These are phyloP conservation scores for Propithecus deckenii DNA, from an alignment of 2,797 vertebrate species.

Conservation along the genomic window DNA sequence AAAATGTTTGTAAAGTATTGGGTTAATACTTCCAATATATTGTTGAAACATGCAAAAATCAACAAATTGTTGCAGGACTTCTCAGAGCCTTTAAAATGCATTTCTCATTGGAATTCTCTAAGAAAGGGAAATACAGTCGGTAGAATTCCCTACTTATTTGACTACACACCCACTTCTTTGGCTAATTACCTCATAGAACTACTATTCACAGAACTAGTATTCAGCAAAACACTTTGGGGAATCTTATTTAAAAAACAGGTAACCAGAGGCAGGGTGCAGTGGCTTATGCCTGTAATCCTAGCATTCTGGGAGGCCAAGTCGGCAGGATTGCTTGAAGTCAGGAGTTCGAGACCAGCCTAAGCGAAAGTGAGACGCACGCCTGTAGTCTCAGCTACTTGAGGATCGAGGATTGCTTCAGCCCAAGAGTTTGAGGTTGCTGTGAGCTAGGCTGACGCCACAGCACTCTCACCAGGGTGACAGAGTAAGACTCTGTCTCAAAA, in stretches of 20 bases:
- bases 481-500: too few relatives aligned
- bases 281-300: too few relatives aligned
- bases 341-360: too few relatives aligned
- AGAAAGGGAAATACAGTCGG: not conserved
- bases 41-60: not conserved
- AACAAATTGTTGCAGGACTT: not conserved
- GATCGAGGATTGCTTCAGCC: too few relatives aligned
- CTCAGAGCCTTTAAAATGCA: conserved; percentile 16
- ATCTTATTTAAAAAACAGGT: not conserved
- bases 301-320: too few relatives aligned
- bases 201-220: not conserved
- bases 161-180: not conserved
- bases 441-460: too few relatives aligned
- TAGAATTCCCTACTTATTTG: not conserved
- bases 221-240: conserved; percentile 12
- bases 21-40: not conserved
- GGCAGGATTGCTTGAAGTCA: too few relatives aligned
- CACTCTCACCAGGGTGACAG: too few relatives aligned
- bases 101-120: not conserved
- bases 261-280: not conserved
- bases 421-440: too few relatives aligned
- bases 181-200: not conserved
- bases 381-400: too few relatives aligned
- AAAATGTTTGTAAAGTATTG: conserved; percentile 11
- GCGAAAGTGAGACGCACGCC: too few relatives aligned